Conservation (phyloP, 2,113 vertebrate genomes). For the Otolemur garnettii region DNA sequence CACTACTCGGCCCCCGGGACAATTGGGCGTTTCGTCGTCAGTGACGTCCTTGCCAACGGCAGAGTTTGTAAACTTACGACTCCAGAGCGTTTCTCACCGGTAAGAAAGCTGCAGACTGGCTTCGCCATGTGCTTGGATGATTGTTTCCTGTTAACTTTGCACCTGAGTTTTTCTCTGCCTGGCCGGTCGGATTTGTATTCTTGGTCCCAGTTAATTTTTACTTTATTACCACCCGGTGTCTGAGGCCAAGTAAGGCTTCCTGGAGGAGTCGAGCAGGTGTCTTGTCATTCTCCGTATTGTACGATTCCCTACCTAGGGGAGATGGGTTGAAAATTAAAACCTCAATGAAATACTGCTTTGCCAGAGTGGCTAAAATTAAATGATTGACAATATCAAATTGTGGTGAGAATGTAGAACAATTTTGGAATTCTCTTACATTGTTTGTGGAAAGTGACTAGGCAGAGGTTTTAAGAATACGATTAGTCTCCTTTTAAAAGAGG, state of each 20-base stretch:
- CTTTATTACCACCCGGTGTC: background rate
- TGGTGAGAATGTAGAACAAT: background rate
- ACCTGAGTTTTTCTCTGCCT: background rate
- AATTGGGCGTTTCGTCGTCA: too few relatives aligned
- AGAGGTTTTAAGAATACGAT: background rate
- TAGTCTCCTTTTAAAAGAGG: background rate
- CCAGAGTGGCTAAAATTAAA: background rate
- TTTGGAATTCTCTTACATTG: background rate
- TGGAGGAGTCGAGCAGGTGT: background rate
- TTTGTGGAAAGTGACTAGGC: background rate
- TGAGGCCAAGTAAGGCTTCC: too few relatives aligned
- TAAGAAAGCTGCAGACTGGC: background rate
- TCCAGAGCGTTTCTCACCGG: background rate
- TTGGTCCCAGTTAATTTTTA: background rate
- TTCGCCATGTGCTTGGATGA: background rate
- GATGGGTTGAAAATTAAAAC: background rate
- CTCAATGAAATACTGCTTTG: background rate
- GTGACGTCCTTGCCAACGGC: fast-evolving
- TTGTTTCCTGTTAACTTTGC: background rate
- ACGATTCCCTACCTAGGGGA: background rate
- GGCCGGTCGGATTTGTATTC: background rate
- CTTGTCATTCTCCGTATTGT: background rate
- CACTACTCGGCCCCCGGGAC: too few relatives aligned
- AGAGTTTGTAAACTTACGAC: too few relatives aligned
- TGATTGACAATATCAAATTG: background rate